Percentiles rank a stretch among this genome's conserved stretches.
These are phyloP conservation scores for Anoplolepis gracilipes DNA, from an alignment of 1,140 invertebrate species.

Conservation along the genomic window DNA sequence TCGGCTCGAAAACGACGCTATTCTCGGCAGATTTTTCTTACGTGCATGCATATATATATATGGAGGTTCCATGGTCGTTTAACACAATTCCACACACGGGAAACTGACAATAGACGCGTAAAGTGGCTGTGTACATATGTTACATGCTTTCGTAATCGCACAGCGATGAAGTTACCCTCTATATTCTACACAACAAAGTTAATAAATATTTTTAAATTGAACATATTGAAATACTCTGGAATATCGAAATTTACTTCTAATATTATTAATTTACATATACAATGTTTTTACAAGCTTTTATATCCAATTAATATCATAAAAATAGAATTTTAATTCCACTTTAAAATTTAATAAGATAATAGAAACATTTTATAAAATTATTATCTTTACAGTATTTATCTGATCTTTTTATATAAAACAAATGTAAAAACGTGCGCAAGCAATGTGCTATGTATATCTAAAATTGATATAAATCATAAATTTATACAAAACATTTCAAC, in stretches of 20 bases:
- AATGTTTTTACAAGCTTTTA: too few species aligned
- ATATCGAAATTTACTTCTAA: not conserved
- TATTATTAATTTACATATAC: not conserved
- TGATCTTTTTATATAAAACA: not conserved
- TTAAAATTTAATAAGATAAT: not conserved
- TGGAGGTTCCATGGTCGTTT: not conserved
- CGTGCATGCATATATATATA: not conserved
- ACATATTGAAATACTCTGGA: not conserved
- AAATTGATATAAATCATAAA: too few species aligned
- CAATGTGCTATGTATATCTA: too few species aligned
- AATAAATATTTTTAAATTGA: not conserved
- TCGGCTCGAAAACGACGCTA: constrained; percentile 35
- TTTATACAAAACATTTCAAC: not conserved
- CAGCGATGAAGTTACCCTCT: not conserved
- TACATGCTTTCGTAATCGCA: not conserved
- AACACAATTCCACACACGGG: not conserved
- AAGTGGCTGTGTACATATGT: not conserved
- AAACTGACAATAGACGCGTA: not conserved
- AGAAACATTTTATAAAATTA: not conserved
- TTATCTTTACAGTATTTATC: not conserved
- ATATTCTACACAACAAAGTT: not conserved
- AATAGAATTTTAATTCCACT: not conserved
- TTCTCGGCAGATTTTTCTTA: not conserved
- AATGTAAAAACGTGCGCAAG: not conserved
- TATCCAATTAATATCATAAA: too few species aligned